A percentile compares a stretch with the other conserved stretches of the same genome.
phyloP scores from a whole-genome alignment of 2,888 invertebrate genomes.

The Drosophila quinaria region DNA sequence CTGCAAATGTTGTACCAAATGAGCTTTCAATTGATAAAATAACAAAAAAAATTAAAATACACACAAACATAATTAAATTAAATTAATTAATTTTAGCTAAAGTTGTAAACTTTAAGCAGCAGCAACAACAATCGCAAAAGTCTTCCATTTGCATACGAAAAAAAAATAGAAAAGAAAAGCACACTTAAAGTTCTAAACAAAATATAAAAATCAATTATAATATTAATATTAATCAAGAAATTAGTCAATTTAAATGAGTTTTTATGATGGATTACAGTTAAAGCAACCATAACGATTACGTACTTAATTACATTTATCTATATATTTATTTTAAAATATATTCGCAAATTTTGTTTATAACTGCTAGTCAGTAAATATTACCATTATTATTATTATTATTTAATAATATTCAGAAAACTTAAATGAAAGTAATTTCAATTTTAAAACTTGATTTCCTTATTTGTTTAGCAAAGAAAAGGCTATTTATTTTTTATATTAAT shows the following conservation, averaged over 20 bases:
- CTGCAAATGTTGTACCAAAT: slow-evolving; percentile 78
- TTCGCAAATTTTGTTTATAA: slow-evolving; percentile 68
- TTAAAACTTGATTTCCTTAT: slow-evolving; percentile 58
- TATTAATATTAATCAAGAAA: slow-evolving; percentile 41
- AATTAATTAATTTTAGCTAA: slow-evolving; percentile 53
- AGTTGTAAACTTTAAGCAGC: slow-evolving; percentile 69
- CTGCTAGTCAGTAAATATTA: slow-evolving; percentile 77
- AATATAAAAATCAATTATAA: slow-evolving; percentile 20
- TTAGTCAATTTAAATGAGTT: slow-evolving; percentile 72
- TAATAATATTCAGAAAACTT: slow-evolving; percentile 51
- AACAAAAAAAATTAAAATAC: slow-evolving; percentile 35
- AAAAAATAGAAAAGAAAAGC: slow-evolving; percentile 3
- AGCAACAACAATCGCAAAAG: slow-evolving; percentile 76
- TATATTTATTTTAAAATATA: slow-evolving; percentile 48
- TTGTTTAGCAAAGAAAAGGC: slow-evolving; percentile 71
- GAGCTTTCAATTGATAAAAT: slow-evolving; percentile 68
- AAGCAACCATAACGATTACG: slow-evolving; percentile 36
- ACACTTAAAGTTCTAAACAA: slow-evolving; percentile 38
- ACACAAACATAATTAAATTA: slow-evolving; percentile 35
- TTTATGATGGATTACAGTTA: slow-evolving; percentile 28
- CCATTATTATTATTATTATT: slow-evolving; percentile 35
- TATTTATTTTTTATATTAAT: slow-evolving; percentile 65
- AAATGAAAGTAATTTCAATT: slow-evolving; percentile 41
- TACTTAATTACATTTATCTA: slow-evolving; percentile 65
- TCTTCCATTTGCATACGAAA: slow-evolving; percentile 74